Percentiles rank a stretch among this genome's conserved stretches.
Evolutionary conservation across 1,140 invertebrate species (phyloP).

Genomic region (Drosophila rufa): DNA sequence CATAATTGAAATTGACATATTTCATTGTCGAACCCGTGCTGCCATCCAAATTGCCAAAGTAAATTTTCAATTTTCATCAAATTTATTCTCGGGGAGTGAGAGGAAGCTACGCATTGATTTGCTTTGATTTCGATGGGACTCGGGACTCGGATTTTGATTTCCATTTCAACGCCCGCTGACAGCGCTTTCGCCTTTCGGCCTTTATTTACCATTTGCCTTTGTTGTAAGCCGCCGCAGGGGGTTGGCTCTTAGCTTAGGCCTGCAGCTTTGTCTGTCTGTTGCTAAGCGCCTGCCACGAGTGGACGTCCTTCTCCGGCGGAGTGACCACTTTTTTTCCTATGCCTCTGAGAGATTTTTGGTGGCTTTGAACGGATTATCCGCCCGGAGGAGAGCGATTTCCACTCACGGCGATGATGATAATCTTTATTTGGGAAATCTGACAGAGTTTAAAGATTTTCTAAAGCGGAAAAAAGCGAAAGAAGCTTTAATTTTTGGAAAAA

Average conservation of each 20-base stretch:
- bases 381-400: conserved; percentile 37
- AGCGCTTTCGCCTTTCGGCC: conserved; percentile 34
- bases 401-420: conserved; percentile 19
- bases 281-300: conserved; percentile 57
- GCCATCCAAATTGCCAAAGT: conserved; percentile 73
- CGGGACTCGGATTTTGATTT: conserved; percentile 62
- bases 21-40: conserved; percentile 58
- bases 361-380: conserved; percentile 77
- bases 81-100: conserved; percentile 15
- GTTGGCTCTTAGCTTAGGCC: conserved; percentile 44
- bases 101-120: conserved; percentile 62
- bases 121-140: conserved; percentile 67
- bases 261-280: conserved; percentile 63
- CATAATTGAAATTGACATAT: conserved; percentile 82
- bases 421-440: conserved; percentile 8
- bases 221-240: conserved; percentile 44
- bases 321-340: conserved; percentile 1
- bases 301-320: conserved; percentile 17
- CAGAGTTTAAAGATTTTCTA: conserved; percentile 21
- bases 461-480: neutral
- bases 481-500: neutral
- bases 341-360: conserved; percentile 68
- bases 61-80: conserved; percentile 80
- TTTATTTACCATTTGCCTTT: conserved; percentile 74
- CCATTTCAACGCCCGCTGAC: conserved; percentile 63